phyloP scores from a whole-genome alignment of 2,797 vertebrate genomes.

The Pseudochirops corinnae region DNA sequence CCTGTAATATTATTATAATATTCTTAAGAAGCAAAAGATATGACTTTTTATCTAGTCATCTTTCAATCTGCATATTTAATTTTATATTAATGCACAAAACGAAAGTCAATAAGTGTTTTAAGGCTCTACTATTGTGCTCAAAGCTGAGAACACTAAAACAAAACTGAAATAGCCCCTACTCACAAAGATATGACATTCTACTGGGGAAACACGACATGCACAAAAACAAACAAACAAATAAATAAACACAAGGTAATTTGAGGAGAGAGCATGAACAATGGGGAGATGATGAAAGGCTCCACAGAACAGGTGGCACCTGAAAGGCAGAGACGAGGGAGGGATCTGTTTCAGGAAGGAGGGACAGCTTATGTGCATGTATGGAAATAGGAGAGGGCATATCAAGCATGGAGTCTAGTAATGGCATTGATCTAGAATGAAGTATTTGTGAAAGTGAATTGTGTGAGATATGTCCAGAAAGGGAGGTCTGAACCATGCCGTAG shows the following conservation, averaged over 20 bases:
- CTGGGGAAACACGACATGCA: background rate
- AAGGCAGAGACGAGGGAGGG: background rate
- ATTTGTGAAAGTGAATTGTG: background rate
- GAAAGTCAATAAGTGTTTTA: background rate
- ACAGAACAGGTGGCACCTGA: background rate
- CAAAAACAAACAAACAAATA: background rate
- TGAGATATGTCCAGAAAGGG: background rate
- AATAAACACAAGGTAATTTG: background rate
- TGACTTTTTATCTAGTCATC: background rate
- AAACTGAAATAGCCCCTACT: background rate
- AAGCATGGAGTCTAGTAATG: background rate
- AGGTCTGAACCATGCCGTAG: background rate
- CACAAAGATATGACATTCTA: background rate
- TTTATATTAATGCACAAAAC: conserved; percentile 10
- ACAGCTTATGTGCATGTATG: background rate
- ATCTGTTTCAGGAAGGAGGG: background rate
- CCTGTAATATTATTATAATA: background rate
- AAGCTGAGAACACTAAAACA: background rate
- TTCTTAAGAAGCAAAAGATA: background rate
- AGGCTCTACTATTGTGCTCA: background rate
- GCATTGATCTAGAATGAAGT: background rate
- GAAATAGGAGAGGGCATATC: background rate
- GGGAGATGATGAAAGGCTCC: background rate
- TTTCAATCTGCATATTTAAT: conserved; percentile 39
- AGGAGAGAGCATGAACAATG: background rate